Base-by-base conservation (phyloP, 1,140 invertebrate species). In the Cyrtorhinus lividipennis region DNA sequence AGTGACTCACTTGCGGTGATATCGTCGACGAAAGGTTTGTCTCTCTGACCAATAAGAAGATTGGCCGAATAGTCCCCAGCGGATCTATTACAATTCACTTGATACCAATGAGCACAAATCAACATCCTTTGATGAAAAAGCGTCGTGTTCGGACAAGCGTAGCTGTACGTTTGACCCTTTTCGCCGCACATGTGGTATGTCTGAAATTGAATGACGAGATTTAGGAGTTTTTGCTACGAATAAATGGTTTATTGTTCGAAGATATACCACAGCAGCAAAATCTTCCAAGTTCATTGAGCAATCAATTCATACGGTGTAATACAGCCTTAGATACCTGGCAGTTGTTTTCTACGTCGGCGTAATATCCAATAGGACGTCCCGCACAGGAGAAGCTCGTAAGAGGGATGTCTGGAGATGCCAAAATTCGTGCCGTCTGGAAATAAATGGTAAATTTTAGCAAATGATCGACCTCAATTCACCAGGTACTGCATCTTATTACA, bases 61-160 rank as follows among this genome's bases (percentile, higher is more conserved):
- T 87, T 88, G 13, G 83, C 83, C 22, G 77, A 76, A 68, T 85
- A 87, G 70, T 85, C 80, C 26, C 74, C 74, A 67, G 83, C 80
- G 0, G 84, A 79, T 65, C 76, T 77, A 64, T 81, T 82, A 68
- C 85, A 88, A 73, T 87, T 84, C n/a, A 88, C 86, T 81, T 86
- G 86, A 69, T 86, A 87, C 83, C 85, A 87, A 70, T 88, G 85
- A 71, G 87, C 86, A 68, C 86, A 88, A 67, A 87, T 81, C 61
- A 87, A 75, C 81, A 86, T 86, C 24, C 83, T 75, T 72, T 88
- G 86, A 72, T 87, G 86, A 74, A 88, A 88, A 22, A 87, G 78
- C 12, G 86, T 88, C 2, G 81, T 83, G 72, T 86, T 86, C 8
- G 85, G 84, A 69, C 86, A 88, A 1, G 80, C 76, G 74, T 87